Evolutionary conservation across 2,113 vertebrate species (phyloP).

Genomic region (Lophotis ruficrista): DNA sequence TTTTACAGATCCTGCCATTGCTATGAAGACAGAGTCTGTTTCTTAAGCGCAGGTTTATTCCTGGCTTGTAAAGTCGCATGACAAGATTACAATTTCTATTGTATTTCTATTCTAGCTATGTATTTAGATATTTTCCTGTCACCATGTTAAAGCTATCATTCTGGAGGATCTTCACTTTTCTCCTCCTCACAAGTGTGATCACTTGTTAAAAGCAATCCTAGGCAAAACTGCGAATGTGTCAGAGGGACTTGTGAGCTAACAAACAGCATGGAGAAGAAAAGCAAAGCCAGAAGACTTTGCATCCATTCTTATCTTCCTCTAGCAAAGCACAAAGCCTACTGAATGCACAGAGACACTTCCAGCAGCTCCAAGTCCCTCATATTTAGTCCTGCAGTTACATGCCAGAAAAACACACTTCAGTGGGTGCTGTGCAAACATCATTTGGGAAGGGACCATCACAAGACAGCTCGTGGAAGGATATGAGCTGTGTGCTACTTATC

Average conservation of each 20-base stretch:
- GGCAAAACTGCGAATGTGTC: background rate
- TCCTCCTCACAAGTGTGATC: background rate
- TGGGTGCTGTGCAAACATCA: background rate
- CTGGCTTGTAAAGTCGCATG: background rate
- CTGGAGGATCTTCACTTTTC: background rate
- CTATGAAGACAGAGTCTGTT: background rate
- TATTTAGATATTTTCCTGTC: background rate
- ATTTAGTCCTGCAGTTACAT: background rate
- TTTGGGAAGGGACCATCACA: background rate
- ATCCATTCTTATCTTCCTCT: background rate
- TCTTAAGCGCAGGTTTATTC: background rate
- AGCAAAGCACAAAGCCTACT: background rate
- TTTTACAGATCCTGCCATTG: background rate
- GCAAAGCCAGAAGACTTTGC: background rate
- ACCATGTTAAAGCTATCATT: background rate
- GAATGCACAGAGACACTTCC: background rate
- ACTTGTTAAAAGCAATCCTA: background rate
- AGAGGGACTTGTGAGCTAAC: background rate
- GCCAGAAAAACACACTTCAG: background rate
- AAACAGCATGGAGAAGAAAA: background rate
- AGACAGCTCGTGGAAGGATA: background rate
- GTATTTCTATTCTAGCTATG: background rate
- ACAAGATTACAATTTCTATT: background rate
- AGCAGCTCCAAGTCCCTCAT: background rate
- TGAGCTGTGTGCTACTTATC: background rate